Conservation (phyloP, 2,888 invertebrate genomes). For the Lycaena phlaeas region DNA sequence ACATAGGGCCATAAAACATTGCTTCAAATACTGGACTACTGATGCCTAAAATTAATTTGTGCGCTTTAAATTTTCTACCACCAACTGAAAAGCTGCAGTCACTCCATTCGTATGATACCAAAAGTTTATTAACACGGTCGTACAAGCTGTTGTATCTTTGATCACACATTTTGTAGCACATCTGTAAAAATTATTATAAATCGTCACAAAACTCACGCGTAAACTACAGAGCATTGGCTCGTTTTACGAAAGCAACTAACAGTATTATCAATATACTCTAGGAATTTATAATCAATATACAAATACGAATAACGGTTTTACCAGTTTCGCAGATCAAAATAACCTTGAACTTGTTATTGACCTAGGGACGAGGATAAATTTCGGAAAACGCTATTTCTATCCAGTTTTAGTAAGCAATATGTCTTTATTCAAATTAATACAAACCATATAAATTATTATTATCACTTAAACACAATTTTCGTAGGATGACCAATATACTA, state of each 20-base stretch:
- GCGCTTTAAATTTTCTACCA: constrained; percentile 67
- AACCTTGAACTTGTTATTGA: constrained; percentile 38
- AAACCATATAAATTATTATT: constrained; percentile 17
- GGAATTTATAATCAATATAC: constrained; percentile 2
- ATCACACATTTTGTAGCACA: constrained; percentile 43
- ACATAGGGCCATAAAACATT: constrained; percentile 77
- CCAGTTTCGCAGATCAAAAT: constrained; percentile 21
- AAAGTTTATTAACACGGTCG: constrained; percentile 57
- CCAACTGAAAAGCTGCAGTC: constrained; percentile 74
- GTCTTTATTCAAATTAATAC: constrained; percentile 2
- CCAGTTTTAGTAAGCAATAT: neutral
- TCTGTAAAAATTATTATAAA: constrained; percentile 37
- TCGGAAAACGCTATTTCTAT: neutral
- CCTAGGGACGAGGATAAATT: constrained; percentile 3
- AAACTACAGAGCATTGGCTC: neutral
- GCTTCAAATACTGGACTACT: constrained; percentile 80
- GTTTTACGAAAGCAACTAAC: constrained; percentile 8
- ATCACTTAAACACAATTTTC: neutral
- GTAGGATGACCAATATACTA: no score
- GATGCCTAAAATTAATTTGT: constrained; percentile 76
- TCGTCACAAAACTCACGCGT: neutral
- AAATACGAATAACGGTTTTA: constrained; percentile 22
- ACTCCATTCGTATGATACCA: constrained; percentile 68
- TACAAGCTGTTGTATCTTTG: constrained; percentile 46
- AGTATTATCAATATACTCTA: neutral